A percentile compares a stretch with the other conserved stretches of the same genome.
Conservation (phyloP, 2,113 vertebrate species). For the Neotragus moschatus region DNA sequence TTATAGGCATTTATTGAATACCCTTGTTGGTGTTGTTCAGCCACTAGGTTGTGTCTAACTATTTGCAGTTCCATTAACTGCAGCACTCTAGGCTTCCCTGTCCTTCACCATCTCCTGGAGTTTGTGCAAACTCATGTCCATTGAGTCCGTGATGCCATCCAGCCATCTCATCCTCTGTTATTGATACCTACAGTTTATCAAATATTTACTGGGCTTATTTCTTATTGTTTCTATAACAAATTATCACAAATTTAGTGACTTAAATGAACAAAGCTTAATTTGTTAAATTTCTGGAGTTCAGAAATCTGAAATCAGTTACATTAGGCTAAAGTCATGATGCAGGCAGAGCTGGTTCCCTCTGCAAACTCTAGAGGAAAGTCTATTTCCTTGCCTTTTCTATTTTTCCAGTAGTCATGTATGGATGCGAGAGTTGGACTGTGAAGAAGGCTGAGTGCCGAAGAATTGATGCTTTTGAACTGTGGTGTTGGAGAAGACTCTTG, state of each 20-base stretch:
- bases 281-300: neutral
- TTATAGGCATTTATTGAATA: neutral
- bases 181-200: neutral
- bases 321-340: neutral
- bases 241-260: neutral
- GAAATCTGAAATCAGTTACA: neutral
- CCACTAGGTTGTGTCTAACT: neutral
- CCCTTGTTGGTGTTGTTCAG: neutral
- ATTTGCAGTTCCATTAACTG: neutral
- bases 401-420: no score
- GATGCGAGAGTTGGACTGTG: no score
- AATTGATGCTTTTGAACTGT: no score
- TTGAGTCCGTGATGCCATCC: neutral
- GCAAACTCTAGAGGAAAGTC: neutral
- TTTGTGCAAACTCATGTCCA: neutral
- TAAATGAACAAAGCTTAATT: neutral
- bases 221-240: neutral
- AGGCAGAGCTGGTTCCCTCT: neutral
- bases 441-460: no score
- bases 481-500: no score
- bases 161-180: neutral
- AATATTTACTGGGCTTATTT: neutral
- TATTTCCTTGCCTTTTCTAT: neutral
- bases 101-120: neutral
- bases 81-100: neutral